Conservation (phyloP, 2,797 vertebrate genomes). For the Argyrosomus regius region DNA sequence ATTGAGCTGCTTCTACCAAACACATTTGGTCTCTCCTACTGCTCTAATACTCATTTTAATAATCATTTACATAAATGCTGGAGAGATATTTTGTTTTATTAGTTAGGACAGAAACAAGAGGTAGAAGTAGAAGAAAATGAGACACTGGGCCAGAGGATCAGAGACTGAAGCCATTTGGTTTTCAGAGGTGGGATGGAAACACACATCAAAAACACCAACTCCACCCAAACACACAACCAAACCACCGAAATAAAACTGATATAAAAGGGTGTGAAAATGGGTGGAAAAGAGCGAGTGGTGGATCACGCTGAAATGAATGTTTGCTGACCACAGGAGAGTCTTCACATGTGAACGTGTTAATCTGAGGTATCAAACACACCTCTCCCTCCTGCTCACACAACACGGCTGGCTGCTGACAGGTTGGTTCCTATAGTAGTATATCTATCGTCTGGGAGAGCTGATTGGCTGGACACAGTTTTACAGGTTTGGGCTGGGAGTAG, state of each 20-base stretch:
- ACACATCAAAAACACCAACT: not conserved
- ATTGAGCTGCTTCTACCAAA: slow-evolving; percentile 19
- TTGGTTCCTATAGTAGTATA: not conserved
- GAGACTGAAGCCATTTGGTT: not conserved
- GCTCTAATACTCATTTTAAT: slow-evolving; percentile 7
- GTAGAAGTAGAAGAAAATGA: not conserved
- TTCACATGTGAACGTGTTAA: not conserved
- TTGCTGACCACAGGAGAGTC: not conserved
- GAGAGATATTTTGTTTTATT: not conserved
- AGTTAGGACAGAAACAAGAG: not conserved
- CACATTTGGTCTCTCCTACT: slow-evolving; percentile 2
- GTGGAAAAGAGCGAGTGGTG: not conserved
- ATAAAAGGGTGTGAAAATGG: not conserved
- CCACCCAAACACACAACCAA: not conserved
- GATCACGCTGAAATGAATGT: not conserved
- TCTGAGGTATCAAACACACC: not conserved
- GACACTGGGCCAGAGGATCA: slow-evolving; percentile 4
- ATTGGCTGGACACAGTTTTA: not conserved
- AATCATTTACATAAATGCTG: not conserved
- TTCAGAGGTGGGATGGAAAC: not conserved
- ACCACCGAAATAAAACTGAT: not conserved
- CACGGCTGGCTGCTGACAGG: not conserved
- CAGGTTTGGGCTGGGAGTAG: too few species aligned
- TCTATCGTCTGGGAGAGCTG: too few species aligned
- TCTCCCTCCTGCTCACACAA: not conserved